A percentile compares a stretch with the other conserved stretches of the same genome.
Conservation (phyloP, 2,797 vertebrate genomes). For the Cygnus olor region DNA sequence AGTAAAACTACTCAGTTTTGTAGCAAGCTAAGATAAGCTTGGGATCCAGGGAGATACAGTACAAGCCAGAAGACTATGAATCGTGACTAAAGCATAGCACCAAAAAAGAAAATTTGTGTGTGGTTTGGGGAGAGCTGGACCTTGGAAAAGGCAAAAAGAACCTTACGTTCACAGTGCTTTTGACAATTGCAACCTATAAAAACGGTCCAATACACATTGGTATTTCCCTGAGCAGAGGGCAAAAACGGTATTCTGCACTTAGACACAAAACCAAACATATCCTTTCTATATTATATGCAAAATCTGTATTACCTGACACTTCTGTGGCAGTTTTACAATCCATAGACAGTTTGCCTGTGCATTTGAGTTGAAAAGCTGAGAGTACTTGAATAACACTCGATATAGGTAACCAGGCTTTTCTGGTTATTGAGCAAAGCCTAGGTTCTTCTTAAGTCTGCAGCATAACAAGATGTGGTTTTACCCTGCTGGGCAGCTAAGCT, state of each 20-base stretch:
- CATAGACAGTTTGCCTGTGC: neutral
- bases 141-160: neutral
- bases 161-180: neutral
- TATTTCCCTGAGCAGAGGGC: neutral
- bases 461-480: neutral
- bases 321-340: neutral
- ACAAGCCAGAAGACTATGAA: neutral
- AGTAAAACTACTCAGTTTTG: neutral
- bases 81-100: neutral
- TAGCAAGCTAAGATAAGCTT: neutral
- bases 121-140: neutral
- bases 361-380: neutral
- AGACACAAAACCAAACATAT: neutral
- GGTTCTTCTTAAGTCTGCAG: neutral
- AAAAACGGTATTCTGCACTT: neutral
- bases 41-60: neutral
- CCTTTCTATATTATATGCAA: neutral
- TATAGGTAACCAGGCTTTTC: neutral
- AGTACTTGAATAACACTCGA: neutral
- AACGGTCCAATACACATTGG: neutral
- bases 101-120: neutral
- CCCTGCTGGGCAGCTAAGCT: too few species aligned
- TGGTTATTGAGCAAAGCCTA: neutral
- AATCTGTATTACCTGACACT: neutral
- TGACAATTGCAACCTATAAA: neutral